Base-by-base conservation (phyloP, 2,797 vertebrate genomes). In the Ctenopoma kingsleyae region DNA sequence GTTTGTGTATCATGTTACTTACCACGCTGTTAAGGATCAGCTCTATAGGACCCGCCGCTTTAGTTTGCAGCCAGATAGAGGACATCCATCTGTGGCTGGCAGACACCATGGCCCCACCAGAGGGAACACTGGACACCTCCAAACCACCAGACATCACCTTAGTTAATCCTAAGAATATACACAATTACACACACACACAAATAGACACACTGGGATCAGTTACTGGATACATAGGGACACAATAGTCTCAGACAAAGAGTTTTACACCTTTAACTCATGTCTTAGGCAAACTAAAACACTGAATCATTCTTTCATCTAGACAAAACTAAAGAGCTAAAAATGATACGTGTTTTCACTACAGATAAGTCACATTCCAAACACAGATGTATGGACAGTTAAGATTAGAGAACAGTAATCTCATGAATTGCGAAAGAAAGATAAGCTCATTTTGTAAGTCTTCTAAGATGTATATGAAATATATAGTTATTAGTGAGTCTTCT, bases 1-100 rank as follows among this genome's bases (percentile, higher is more conserved):
- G 81, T 87, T 89, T 81, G 80, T 80, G 84, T 89, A 90, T 94
- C 84, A 50, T 62, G 82, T 95, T 95, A 92, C 93, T 27, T 43
- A 83, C 71, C 38, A 67, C 83, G 83, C 87, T 83, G 89, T 92
- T 92, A 89, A 72, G 89, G 90, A 91, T 91, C 86, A 87, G 78
- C 75, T 76, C 84, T 69, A 73, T 67, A 64, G 67, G 84, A 85
- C 72, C 76, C 56, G 80, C 81, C 82, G 87, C 74, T 87, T 91
- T 75, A 89, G 71, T 81, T 74, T 25, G 38, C 82, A 83, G 80
- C 81, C 86, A 89, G 88, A 91, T 84, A 87, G 85, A 88, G 84
- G 75, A 89, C 92, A 89, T 91, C 87, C 87, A 92, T 93, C 91
- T 87, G 84, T 83, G 83, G 74, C 81, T 59, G 71, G 83, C 87